A percentile compares a stretch with the other conserved stretches of the same genome.
These are phyloP conservation scores for Petrocephalus zakoni DNA, from an alignment of 2,113 vertebrate species.

Conservation along the genomic window DNA sequence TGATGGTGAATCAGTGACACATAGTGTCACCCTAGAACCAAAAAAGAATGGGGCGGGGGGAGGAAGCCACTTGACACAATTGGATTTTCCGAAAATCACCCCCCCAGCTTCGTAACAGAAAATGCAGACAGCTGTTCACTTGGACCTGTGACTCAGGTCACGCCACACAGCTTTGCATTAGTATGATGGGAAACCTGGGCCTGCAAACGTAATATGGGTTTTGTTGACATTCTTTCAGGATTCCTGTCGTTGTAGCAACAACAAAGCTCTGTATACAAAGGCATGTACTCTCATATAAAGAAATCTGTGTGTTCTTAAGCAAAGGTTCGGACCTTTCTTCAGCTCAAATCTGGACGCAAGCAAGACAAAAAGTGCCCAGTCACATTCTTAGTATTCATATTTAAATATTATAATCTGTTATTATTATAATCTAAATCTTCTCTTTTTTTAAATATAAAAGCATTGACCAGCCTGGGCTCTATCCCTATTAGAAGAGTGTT, in stretches of 20 bases:
- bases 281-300: background rate
- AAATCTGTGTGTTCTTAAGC: background rate
- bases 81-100: slow-evolving; percentile 21
- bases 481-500: background rate
- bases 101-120: slow-evolving; percentile 1
- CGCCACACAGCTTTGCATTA: slow-evolving; percentile 40
- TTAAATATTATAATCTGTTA: background rate
- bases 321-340: background rate
- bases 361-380: background rate
- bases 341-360: background rate
- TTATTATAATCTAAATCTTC: too few species aligned
- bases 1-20: slow-evolving; percentile 42
- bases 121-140: slow-evolving; percentile 28
- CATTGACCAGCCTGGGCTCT: background rate
- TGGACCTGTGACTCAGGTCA: slow-evolving; percentile 13
- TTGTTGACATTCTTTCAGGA: background rate
- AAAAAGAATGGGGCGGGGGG: slow-evolving; percentile 33
- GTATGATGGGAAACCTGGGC: slow-evolving; percentile 49
- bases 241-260: background rate
- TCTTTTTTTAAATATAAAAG: background rate
- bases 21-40: slow-evolving; percentile 37
- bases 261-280: background rate
- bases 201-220: background rate
- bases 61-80: slow-evolving; percentile 10
- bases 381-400: too few species aligned